Conservation (phyloP, 2,113 vertebrate genomes). For the Entomyzon cyanotis region DNA sequence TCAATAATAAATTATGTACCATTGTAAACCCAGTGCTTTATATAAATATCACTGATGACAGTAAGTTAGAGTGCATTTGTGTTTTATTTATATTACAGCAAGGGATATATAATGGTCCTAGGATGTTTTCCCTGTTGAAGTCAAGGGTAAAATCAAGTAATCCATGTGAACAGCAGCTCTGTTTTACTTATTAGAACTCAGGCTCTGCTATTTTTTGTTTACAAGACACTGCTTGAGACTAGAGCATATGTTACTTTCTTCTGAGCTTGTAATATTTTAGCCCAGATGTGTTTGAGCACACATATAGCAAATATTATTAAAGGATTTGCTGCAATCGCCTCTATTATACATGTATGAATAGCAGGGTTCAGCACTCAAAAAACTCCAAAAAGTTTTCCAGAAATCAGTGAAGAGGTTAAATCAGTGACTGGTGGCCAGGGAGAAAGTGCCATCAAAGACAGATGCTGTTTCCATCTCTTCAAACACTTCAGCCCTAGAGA, state of each 20-base stretch:
- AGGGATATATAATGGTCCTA: background rate
- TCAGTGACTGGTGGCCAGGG: background rate
- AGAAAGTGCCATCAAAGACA: background rate
- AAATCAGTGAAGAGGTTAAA: background rate
- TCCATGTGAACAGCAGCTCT: background rate
- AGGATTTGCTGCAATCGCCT: background rate
- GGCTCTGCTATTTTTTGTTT: background rate
- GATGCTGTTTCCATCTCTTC: background rate
- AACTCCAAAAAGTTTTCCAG: background rate
- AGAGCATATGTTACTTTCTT: background rate
- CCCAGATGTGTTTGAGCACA: background rate
- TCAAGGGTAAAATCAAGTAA: conserved; percentile 3
- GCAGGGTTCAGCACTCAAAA: background rate
- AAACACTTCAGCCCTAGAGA: background rate
- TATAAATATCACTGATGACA: conserved; percentile 50
- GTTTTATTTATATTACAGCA: conserved; percentile 42
- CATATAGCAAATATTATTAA: background rate
- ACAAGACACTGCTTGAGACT: background rate
- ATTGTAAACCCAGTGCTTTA: conserved; percentile 50
- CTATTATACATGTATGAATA: background rate
- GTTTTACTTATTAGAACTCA: background rate
- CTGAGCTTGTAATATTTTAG: background rate
- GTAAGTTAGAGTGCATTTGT: conserved; percentile 31
- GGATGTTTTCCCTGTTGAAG: background rate
- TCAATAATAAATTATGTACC: conserved; percentile 49